Base-by-base conservation (phyloP, 2,888 invertebrate genomes). In the Agelastica alni region DNA sequence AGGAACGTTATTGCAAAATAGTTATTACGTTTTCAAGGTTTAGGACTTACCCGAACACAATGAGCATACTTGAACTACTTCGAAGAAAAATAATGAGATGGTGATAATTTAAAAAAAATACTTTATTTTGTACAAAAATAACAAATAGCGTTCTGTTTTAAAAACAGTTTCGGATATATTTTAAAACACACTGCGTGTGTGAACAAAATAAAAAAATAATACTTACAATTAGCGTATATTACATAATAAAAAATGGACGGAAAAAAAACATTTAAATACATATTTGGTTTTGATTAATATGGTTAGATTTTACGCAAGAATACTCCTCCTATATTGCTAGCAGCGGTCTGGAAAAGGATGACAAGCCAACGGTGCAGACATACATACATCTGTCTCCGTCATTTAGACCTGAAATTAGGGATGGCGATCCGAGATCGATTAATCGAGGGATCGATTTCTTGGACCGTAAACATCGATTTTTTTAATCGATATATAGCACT, bases 1-100 rank as follows among this genome's bases (percentile, higher is more conserved):
- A 36, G 45, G 42, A 49, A 49, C 32, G 34, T 34, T 43, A 54
- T 64, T 63, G 45, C 59, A 63, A 63, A 60, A 47, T 42, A 56
- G 43, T 54, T 54, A 63, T 63, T 64, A 61, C 51, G 17, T 51
- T n/a, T n/a, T 49, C 64, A 64, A 66, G 66, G 66, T 57, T 49
- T 42, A 42, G 32, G 32, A 49, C 42, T 41, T 16, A 49, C 31
- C 49, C 43, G 56, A 53, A 55, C 49, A 62, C 61, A 64, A 61
- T 60, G 51, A 46, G 34, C 47, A 61, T 64, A 64, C 67, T 67
- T 67, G 67, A 65, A 61, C 66, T 64, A 65, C 58, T 54, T 64
- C 42, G 26, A 46, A 47, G 51, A 59, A 59, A 42, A 52, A 49
- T 26, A 41, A 36, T 34, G 49, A 16, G 30, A 26, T 10, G 26